phyloP scores from a whole-genome alignment of 1,140 invertebrate species.

The Dendrolimus kikuchii region DNA sequence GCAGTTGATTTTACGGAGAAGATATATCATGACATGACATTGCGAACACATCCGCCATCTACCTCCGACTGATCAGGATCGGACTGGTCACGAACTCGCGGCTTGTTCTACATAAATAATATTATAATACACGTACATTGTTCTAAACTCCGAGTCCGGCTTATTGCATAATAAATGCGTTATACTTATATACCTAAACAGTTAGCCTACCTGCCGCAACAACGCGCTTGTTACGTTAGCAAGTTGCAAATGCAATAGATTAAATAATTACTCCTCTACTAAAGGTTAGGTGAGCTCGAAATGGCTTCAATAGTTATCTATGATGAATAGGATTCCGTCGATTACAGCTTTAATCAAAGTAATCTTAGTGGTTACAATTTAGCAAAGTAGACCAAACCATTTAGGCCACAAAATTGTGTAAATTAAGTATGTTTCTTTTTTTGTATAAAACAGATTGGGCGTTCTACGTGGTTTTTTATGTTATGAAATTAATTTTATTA shows the following conservation, averaged over 20 bases:
- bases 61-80: constrained; percentile 20
- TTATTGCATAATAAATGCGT: constrained; percentile 46
- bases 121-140: constrained; percentile 47
- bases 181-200: constrained; percentile 17
- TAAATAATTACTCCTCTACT: constrained; percentile 17
- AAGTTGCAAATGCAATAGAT: constrained; percentile 18
- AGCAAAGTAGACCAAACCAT: too few relatives aligned
- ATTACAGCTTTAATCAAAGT: too few relatives aligned
- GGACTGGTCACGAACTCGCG: constrained; percentile 44
- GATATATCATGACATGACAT: constrained; percentile 15
- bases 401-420: too few relatives aligned
- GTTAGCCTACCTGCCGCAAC: constrained; percentile 25
- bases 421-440: too few relatives aligned
- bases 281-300: constrained; percentile 19
- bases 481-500: too few relatives aligned
- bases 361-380: too few relatives aligned
- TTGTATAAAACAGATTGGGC: too few relatives aligned
- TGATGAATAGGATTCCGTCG: too few relatives aligned
- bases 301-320: too few relatives aligned
- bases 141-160: constrained; percentile 41
- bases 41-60: constrained; percentile 19
- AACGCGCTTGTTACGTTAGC: constrained; percentile 14
- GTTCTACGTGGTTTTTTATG: too few relatives aligned
- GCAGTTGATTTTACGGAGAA: constrained; percentile 1
- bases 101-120: constrained; percentile 25